These are phyloP conservation scores for Halcyon smyrnensis DNA, from an alignment of 2,797 vertebrate species.

Conservation along the genomic window DNA sequence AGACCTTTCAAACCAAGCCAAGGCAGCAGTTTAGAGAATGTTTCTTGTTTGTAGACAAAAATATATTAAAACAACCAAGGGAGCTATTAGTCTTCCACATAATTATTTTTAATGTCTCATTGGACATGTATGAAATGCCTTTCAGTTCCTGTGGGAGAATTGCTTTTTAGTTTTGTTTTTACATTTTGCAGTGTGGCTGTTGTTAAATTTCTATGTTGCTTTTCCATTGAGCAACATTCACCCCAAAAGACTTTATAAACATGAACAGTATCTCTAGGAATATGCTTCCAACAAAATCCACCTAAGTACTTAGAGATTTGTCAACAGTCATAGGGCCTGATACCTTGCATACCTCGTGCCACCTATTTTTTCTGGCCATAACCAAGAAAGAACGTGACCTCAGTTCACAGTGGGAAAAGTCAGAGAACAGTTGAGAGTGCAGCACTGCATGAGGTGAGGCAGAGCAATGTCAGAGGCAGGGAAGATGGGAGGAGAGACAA, in stretches of 20 bases:
- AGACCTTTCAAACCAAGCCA: slow-evolving; percentile 85
- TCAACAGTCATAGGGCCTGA: background rate
- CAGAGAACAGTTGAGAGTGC: background rate
- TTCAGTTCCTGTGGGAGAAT: slow-evolving; percentile 82
- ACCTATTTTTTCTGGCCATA: background rate
- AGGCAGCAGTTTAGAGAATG: slow-evolving; percentile 86
- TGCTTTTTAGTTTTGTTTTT: slow-evolving; percentile 58
- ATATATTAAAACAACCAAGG: slow-evolving; percentile 85
- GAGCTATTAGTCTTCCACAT: slow-evolving; percentile 84
- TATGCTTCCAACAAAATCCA: background rate
- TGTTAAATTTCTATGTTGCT: slow-evolving; percentile 67
- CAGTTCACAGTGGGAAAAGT: background rate
- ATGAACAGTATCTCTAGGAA: slow-evolving; percentile 24
- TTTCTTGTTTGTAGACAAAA: slow-evolving; percentile 87
- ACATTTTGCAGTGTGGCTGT: slow-evolving; percentile 67
- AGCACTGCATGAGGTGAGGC: background rate
- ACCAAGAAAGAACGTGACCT: background rate
- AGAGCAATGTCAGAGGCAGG: background rate
- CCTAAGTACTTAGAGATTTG: background rate
- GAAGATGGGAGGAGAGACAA: background rate
- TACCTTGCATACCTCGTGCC: background rate
- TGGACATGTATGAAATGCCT: slow-evolving; percentile 84
- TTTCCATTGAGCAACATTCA: slow-evolving; percentile 70
- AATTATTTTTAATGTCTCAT: slow-evolving; percentile 86
- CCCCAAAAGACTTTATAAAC: slow-evolving; percentile 65